Conservation (phyloP, 2,888 invertebrate genomes). For the Hydroisotoma schaefferi region DNA sequence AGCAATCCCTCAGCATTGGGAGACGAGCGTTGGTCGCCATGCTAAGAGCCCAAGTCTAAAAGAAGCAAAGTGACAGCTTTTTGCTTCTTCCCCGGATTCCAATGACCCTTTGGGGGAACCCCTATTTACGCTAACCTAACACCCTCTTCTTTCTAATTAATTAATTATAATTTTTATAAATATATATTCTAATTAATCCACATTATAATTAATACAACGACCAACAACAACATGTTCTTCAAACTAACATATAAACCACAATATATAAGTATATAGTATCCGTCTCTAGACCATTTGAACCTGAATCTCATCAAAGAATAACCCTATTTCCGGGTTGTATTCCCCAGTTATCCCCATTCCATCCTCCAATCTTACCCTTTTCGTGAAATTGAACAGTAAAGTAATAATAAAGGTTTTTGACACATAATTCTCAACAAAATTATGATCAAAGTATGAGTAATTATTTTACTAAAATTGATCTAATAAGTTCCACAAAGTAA, state of each 20-base stretch:
- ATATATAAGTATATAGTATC: too few species aligned
- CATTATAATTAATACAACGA: neutral
- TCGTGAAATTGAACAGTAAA: too few species aligned
- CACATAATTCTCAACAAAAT: too few species aligned
- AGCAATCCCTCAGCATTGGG: neutral
- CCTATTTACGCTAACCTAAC: neutral
- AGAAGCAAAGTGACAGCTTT: conserved; percentile 6
- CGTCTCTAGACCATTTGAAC: too few species aligned
- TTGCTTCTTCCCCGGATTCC: neutral
- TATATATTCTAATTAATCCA: neutral
- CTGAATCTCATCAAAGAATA: too few species aligned
- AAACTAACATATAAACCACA: too few species aligned
- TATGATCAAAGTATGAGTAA: too few species aligned
- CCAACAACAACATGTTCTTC: neutral
- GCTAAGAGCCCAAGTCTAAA: neutral
- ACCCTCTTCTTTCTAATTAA: neutral
- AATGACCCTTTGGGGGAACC: neutral
- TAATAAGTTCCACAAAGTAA: neutral
- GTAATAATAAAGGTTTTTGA: too few species aligned
- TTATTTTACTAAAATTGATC: neutral
- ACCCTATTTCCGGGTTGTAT: too few species aligned
- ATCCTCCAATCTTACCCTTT: too few species aligned
- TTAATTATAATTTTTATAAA: neutral
- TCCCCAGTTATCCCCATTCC: too few species aligned
- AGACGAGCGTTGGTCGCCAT: conserved; percentile 3